Evolutionary conservation across 2,888 invertebrate genomes (phyloP).

Genomic region (Chirona hameri): DNA sequence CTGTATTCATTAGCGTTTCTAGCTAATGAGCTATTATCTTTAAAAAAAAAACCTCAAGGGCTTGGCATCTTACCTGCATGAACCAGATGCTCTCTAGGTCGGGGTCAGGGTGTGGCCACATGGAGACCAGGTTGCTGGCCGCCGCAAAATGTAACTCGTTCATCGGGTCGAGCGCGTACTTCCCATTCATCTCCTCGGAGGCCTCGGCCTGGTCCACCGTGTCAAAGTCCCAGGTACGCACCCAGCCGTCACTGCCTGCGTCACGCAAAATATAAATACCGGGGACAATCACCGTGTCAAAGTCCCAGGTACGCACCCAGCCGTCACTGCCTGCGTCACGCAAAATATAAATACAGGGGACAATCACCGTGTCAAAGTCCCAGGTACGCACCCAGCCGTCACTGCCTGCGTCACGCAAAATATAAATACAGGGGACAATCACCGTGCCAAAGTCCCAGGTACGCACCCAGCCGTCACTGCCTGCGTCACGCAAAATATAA

Average conservation of each 20-base stretch:
- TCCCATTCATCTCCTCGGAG: slow-evolving; percentile 68
- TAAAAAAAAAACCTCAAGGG: too few relatives aligned
- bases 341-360: too few relatives aligned
- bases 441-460: slow-evolving; percentile 90
- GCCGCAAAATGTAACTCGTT: slow-evolving; percentile 68
- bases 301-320: slow-evolving; percentile 79
- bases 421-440: too few relatives aligned
- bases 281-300: slow-evolving; percentile 86
- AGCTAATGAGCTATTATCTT: too few relatives aligned
- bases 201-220: slow-evolving; percentile 83
- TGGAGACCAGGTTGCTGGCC: slow-evolving; percentile 54
- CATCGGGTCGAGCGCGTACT: slow-evolving; percentile 78
- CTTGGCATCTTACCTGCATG: slow-evolving; percentile 80
- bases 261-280: too few relatives aligned
- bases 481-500: too few relatives aligned
- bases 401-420: slow-evolving; percentile 59
- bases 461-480: slow-evolving; percentile 71
- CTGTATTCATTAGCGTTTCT: too few relatives aligned
- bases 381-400: slow-evolving; percentile 78
- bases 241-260: slow-evolving; percentile 68
- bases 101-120: slow-evolving; percentile 51
- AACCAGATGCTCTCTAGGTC: slow-evolving; percentile 55
- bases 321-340: slow-evolving; percentile 70
- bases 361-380: slow-evolving; percentile 90
- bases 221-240: slow-evolving; percentile 85